Base-by-base conservation (phyloP, 2,888 invertebrate genomes). In the Drosophila pseudotakahashii region DNA sequence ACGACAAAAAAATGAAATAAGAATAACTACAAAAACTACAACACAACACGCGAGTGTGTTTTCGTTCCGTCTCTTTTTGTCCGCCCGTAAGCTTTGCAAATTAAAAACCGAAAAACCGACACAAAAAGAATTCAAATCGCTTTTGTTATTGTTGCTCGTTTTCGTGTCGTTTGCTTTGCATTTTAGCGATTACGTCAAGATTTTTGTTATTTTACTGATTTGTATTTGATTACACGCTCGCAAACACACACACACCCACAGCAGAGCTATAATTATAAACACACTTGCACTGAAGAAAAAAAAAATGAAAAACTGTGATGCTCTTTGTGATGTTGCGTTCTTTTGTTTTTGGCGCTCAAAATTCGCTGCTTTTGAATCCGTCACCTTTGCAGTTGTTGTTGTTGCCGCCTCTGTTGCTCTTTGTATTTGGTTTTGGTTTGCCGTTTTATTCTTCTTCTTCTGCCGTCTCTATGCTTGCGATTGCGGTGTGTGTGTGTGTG, bases 131-230 rank as follows among this genome's bases (percentile, higher is more conserved):
- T 66, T 80, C 72, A 72, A 78, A 62, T 78, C 69, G 66, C 71
- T 55, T 23, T 62, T 59, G 71, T 60, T 66, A 30, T 58, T 70
- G 64, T 57, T 67, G 48, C 54, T 66, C 39, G 41, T 76, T 55
- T 66, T 52, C 60, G 58, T 66, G 62, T 66, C 63, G 70, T 73
- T 84, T 71, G 50, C 75, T 67, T 76, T 79, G 76, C 67, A 54
- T 70, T 75, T 67, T 36, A 37, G 77, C 70, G 88, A 88, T 83
- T 83, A 83, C 83, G 83, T 79, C 75, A 88, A 79, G 75, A 88
- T 76, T 76, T 76, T 78, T 81, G 75, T 83, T 79, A 68, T 83
- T 75, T 74, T 73, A 67, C 57, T 73, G 76, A 80, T 73, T 88
- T 74, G 72, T 77, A 81, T 75, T 74, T 75, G 75, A 79, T 86